Conservation (phyloP, 2,113 vertebrate species). For the Egretta garzetta region DNA sequence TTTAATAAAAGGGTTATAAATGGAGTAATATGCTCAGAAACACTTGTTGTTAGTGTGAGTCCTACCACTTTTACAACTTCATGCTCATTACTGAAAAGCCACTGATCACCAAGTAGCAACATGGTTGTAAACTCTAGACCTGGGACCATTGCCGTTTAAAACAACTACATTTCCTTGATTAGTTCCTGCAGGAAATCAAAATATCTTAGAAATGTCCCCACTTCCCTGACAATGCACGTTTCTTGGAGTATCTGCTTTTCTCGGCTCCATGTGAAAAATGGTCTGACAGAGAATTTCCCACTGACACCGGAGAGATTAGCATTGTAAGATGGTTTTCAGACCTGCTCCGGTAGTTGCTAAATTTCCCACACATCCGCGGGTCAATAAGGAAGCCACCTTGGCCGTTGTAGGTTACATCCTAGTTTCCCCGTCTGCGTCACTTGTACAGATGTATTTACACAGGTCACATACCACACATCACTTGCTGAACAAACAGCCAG, state of each 20-base stretch:
- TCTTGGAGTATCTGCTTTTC: constrained; percentile 31
- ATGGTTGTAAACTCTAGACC: background rate
- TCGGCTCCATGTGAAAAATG: constrained; percentile 7
- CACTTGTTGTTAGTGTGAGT: background rate
- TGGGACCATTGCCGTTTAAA: background rate
- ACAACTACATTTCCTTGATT: background rate
- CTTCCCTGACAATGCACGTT: background rate
- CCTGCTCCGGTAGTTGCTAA: constrained; percentile 30
- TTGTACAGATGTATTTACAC: constrained; percentile 41
- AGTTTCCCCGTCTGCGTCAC: constrained; percentile 43
- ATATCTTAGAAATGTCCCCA: background rate
- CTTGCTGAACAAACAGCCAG: constrained; percentile 1
- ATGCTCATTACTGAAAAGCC: constrained; percentile 1
- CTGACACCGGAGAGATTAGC: constrained; percentile 14
- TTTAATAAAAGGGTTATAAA: constrained; percentile 43
- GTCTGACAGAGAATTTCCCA: constrained; percentile 51
- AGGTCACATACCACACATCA: constrained; percentile 46
- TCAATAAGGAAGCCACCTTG: constrained; percentile 67
- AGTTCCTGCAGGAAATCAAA: constrained; percentile 36
- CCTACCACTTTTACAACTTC: background rate
- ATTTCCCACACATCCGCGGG: constrained; percentile 61
- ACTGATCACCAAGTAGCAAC: background rate
- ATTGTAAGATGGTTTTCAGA: constrained; percentile 30
- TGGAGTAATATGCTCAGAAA: background rate
- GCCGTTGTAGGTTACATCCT: constrained; percentile 51